Percentiles rank a stretch among this genome's conserved stretches.
These are phyloP conservation scores for Poeciliopsis paucimaculata DNA, from an alignment of 2,797 vertebrate species.

Conservation along the genomic window DNA sequence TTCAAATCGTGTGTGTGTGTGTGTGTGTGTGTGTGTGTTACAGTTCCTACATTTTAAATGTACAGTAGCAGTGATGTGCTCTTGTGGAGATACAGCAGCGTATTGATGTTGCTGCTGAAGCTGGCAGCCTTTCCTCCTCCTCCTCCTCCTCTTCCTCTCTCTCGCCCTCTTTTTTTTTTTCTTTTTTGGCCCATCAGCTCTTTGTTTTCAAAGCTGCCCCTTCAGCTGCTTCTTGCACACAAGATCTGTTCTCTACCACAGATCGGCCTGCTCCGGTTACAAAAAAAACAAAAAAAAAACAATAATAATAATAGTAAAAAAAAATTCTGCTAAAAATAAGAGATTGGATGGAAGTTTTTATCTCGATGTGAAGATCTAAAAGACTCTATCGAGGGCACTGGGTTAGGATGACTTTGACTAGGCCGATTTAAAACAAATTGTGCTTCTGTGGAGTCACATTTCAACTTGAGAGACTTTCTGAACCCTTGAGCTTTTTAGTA, in stretches of 20 bases:
- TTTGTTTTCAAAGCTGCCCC: slow-evolving; percentile 6
- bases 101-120: slow-evolving; percentile 1
- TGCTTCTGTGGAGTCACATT: neutral
- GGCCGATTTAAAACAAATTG: neutral
- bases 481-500: neutral
- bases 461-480: neutral
- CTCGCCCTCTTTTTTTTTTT: neutral
- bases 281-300: no score
- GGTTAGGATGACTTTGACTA: neutral
- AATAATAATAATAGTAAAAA: no score
- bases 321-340: neutral
- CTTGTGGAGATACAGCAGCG: neutral
- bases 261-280: neutral
- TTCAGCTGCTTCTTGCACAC: slow-evolving; percentile 5
- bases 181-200: slow-evolving; percentile 1
- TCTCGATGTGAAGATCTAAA: neutral
- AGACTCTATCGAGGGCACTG: neutral
- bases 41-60: neutral
- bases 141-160: neutral
- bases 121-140: neutral
- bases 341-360: neutral
- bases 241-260: neutral
- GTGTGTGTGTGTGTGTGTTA: neutral
- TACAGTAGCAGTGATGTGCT: neutral
- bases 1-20: neutral